Conservation (phyloP, 1,140 invertebrate genomes). For the Pseudoatta argentina region DNA sequence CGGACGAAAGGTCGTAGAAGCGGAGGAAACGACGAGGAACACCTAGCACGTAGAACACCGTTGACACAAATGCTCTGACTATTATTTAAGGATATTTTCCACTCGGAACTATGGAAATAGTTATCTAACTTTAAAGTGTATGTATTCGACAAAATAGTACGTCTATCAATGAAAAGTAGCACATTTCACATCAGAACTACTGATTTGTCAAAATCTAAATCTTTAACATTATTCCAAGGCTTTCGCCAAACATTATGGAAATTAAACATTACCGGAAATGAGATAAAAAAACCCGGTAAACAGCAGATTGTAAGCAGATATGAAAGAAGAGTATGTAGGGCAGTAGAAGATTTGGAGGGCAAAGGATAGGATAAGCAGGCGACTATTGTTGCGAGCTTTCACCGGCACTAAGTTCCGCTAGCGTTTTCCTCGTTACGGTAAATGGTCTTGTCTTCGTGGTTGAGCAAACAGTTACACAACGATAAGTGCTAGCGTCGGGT, state of each 20-base stretch:
- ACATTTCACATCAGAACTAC: not conserved
- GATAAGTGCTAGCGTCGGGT: slow-evolving; percentile 79
- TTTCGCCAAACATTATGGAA: not conserved
- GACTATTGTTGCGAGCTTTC: slow-evolving; percentile 73
- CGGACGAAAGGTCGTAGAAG: slow-evolving; percentile 59
- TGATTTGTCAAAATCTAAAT: not conserved
- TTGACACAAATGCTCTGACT: slow-evolving; percentile 31
- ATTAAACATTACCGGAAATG: not conserved
- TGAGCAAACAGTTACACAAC: slow-evolving; percentile 81
- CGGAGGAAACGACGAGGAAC: slow-evolving; percentile 38
- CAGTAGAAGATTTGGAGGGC: slow-evolving; percentile 40
- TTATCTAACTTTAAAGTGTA: not conserved
- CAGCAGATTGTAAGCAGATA: not conserved
- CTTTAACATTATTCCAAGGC: not conserved
- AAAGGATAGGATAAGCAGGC: slow-evolving; percentile 37
- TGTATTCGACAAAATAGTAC: not conserved
- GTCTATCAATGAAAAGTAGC: slow-evolving; percentile 2
- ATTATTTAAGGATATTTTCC: slow-evolving; percentile 36
- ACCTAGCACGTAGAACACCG: slow-evolving; percentile 33
- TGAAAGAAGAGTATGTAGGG: not conserved
- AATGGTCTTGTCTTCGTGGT: slow-evolving; percentile 82
- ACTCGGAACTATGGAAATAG: slow-evolving; percentile 15
- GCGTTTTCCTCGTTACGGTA: slow-evolving; percentile 83
- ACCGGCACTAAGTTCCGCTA: slow-evolving; percentile 71
- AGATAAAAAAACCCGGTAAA: slow-evolving; percentile 41